A percentile compares a stretch with the other conserved stretches of the same genome.
phyloP scores from a whole-genome alignment of 2,113 vertebrate species.

The Syrmaticus mikado region DNA sequence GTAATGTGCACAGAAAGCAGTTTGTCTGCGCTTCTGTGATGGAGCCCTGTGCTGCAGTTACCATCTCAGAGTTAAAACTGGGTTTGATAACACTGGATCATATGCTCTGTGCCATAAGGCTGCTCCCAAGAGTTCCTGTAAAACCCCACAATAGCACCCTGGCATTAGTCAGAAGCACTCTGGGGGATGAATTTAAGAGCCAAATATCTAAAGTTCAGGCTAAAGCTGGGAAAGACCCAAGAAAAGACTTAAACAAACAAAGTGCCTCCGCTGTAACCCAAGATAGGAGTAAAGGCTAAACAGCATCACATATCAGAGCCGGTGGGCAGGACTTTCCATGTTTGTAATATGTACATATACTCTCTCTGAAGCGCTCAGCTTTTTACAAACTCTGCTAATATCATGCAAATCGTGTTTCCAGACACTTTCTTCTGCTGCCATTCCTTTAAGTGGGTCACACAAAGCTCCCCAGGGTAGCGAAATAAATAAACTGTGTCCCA shows the following conservation, averaged over 20 bases:
- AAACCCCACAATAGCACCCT: conserved; percentile 29
- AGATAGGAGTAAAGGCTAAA: background rate
- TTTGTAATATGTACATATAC: background rate
- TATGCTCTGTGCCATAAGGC: background rate
- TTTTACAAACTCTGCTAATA: background rate
- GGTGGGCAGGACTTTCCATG: background rate
- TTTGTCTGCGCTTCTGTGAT: background rate
- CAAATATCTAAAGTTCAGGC: conserved; percentile 50
- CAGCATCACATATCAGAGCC: background rate
- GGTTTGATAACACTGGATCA: background rate
- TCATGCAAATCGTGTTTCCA: background rate
- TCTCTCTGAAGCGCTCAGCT: background rate
- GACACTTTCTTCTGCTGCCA: background rate
- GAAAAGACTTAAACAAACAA: conserved; percentile 51
- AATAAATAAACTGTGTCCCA: background rate
- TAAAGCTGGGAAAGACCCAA: conserved; percentile 42
- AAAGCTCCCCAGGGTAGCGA: background rate
- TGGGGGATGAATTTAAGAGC: conserved; percentile 19
- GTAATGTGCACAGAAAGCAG: background rate
- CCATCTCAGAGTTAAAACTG: background rate
- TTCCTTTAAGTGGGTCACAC: background rate
- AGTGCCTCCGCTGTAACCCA: conserved; percentile 28
- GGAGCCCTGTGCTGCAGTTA: background rate
- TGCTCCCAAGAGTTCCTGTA: conserved; percentile 5
- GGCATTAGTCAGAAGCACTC: conserved; percentile 51